These are phyloP conservation scores for Batillaria attramentaria DNA, from an alignment of 1,140 invertebrate genomes.

Conservation along the genomic window DNA sequence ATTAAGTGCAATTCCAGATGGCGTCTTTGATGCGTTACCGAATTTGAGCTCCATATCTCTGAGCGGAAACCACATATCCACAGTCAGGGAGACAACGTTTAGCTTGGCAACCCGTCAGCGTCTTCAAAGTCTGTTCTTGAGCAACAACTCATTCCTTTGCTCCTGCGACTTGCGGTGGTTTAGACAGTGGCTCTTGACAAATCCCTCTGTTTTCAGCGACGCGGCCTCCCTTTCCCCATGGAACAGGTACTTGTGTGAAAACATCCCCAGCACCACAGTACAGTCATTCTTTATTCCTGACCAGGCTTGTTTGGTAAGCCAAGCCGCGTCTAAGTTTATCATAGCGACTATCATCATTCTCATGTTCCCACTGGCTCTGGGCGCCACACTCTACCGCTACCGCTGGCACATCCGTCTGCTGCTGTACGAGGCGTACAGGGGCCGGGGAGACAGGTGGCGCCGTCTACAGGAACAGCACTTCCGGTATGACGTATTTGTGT, in stretches of 20 bases:
- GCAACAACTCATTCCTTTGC: conserved; percentile 28
- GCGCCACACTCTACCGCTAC: conserved; percentile 8
- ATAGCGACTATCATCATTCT: conserved; percentile 1
- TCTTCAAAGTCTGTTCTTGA: not conserved
- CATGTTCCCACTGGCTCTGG: not conserved
- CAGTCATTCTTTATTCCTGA: not conserved
- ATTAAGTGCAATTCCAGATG: not conserved
- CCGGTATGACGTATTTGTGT: conserved; percentile 46
- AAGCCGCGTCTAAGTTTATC: not conserved
- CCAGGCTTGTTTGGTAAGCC: conserved; percentile 25
- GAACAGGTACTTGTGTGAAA: conserved; percentile 7
- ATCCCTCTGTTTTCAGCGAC: not conserved
- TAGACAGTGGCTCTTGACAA: conserved; percentile 19
- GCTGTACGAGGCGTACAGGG: conserved; percentile 19
- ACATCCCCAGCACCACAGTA: not conserved
- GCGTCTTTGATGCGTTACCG: not conserved
- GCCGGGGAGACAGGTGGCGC: not conserved
- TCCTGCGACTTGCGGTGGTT: conserved; percentile 34
- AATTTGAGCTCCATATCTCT: not conserved
- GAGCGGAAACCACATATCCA: not conserved
- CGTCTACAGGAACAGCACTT: conserved; percentile 17
- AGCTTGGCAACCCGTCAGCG: not conserved
- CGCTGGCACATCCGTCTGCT: conserved; percentile 23
- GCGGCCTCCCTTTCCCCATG: not conserved
- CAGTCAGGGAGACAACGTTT: not conserved